phyloP scores from a whole-genome alignment of 2,797 vertebrate species.

The Peromyscus nudipes region DNA sequence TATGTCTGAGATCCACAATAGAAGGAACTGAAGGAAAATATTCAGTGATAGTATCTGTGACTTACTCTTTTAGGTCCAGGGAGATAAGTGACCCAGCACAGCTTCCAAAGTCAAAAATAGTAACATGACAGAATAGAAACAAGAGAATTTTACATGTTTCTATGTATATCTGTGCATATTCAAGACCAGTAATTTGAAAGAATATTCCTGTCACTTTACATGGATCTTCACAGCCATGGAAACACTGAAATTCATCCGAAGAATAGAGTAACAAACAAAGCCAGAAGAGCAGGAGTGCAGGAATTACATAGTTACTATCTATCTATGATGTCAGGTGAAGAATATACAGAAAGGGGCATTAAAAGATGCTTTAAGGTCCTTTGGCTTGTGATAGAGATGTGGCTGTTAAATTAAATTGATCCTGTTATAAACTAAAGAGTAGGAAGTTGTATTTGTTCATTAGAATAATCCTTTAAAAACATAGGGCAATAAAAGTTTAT shows the following conservation, averaged over 20 bases:
- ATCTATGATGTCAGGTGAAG: neutral
- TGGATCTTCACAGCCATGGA: neutral
- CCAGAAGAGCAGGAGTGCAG: neutral
- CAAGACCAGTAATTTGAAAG: neutral
- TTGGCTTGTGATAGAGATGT: neutral
- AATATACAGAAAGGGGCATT: neutral
- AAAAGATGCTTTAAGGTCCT: neutral
- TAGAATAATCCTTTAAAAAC: neutral
- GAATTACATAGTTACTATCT: neutral
- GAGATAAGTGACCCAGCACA: neutral
- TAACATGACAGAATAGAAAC: neutral
- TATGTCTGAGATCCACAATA: neutral
- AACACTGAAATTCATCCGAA: neutral
- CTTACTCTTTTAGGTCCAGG: neutral
- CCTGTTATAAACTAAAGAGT: neutral
- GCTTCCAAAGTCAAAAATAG: neutral
- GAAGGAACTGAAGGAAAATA: neutral
- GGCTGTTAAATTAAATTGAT: neutral
- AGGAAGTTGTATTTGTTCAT: neutral
- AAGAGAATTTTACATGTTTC: neutral
- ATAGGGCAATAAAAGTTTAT: neutral
- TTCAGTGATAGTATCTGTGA: neutral
- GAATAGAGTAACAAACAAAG: neutral
- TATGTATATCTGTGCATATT: constrained; percentile 13
- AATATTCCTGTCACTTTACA: neutral